phyloP scores from a whole-genome alignment of 1,140 invertebrate genomes.

The Amphibalanus amphitrite region DNA sequence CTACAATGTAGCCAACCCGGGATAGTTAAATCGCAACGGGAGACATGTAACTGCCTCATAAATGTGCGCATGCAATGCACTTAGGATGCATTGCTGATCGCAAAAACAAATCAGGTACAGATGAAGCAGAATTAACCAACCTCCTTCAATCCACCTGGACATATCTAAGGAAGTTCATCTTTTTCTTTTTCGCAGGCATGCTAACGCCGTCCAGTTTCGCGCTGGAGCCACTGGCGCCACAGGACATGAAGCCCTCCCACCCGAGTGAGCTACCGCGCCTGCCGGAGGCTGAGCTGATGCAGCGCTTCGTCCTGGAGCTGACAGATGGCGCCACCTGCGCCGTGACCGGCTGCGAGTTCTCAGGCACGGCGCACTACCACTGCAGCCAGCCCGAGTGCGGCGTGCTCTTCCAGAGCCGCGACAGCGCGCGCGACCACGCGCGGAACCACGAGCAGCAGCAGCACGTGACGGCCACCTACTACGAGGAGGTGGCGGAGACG shows the following conservation, averaged over 20 bases:
- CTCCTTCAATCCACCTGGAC: too few relatives aligned
- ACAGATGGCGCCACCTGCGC: neutral
- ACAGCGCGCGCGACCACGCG: constrained; percentile 64
- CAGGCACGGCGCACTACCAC: constrained; percentile 59
- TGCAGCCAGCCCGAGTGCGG: constrained; percentile 48
- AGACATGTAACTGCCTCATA: too few relatives aligned
- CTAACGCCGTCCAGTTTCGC: neutral
- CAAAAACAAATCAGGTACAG: too few relatives aligned
- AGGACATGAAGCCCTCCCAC: neutral
- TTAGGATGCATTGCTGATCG: too few relatives aligned
- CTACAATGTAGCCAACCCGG: too few relatives aligned
- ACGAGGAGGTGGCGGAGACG: constrained; percentile 36
- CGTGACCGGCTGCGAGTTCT: constrained; percentile 41
- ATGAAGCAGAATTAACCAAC: too few relatives aligned
- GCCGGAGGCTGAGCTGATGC: neutral
- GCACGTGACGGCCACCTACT: constrained; percentile 61
- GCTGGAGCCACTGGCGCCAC: neutral
- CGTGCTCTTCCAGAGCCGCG: constrained; percentile 49
- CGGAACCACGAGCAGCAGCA: constrained; percentile 72
- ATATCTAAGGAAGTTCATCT: too few relatives aligned
- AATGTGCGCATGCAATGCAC: too few relatives aligned
- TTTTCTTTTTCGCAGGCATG: neutral
- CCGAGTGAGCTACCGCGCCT: neutral
- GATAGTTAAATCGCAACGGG: too few relatives aligned
- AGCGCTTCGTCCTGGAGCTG: neutral